phyloP scores from a whole-genome alignment of 2,797 vertebrate species.

The Hemibagrus guttatus region DNA sequence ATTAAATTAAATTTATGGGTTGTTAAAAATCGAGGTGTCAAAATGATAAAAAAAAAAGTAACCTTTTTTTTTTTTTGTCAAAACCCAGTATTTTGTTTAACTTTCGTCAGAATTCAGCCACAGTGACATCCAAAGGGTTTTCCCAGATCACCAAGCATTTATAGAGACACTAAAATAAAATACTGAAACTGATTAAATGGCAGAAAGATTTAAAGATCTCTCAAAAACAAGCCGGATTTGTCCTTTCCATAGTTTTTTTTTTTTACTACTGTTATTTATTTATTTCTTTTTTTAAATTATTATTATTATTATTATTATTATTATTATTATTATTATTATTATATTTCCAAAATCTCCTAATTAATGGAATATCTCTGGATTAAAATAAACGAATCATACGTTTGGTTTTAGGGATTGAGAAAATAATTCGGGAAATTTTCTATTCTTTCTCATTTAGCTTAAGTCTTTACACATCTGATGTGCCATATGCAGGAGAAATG shows the following conservation, averaged over 20 bases:
- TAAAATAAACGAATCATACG: background rate
- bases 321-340: background rate
- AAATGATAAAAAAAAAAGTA: background rate
- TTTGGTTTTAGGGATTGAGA: too few relatives aligned
- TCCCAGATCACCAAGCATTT: background rate
- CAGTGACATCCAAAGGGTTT: background rate
- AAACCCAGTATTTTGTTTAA: background rate
- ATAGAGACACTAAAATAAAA: background rate
- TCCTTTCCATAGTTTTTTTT: background rate
- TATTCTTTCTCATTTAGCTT: background rate
- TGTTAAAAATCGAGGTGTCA: background rate
- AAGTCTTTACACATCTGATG: background rate
- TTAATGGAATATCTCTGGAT: background rate
- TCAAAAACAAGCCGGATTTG: background rate
- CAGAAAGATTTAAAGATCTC: background rate
- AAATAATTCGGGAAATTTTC: background rate
- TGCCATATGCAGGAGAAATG: slow-evolving; percentile 6
- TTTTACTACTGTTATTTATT: background rate
- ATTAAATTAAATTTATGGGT: background rate
- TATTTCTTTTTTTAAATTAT: background rate
- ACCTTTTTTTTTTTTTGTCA: background rate
- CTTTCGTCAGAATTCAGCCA: background rate
- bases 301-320: background rate
- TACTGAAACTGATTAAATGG: background rate
- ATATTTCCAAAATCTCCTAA: background rate